Evolutionary conservation across 2,888 invertebrate species (phyloP).

Genomic region (Euzetes globulus): DNA sequence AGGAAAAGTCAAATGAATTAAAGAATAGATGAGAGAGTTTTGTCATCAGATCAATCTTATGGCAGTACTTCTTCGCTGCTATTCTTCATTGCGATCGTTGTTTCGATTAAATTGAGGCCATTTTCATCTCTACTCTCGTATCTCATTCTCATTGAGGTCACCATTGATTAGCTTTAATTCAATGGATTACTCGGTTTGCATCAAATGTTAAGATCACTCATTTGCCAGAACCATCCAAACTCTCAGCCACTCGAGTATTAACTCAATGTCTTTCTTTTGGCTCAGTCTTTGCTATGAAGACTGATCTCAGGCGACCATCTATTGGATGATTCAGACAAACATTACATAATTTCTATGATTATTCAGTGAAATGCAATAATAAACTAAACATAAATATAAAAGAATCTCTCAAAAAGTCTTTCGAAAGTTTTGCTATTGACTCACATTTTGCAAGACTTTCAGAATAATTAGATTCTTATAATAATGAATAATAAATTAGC

Average conservation of each 20-base stretch:
- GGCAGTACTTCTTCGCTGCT: background rate
- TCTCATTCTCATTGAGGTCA: background rate
- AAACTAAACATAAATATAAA: too few species aligned
- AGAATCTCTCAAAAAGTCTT: too few species aligned
- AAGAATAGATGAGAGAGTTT: background rate
- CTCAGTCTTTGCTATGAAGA: background rate
- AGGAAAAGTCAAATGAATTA: too few species aligned
- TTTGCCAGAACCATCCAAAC: background rate
- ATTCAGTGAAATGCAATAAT: too few species aligned
- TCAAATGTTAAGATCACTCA: constrained; percentile 4
- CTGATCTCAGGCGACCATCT: background rate
- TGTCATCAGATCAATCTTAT: background rate
- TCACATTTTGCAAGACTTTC: too few species aligned
- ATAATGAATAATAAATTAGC: too few species aligned
- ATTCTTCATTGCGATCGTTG: background rate
- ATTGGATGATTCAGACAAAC: background rate
- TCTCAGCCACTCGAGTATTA: background rate
- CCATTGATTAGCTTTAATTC: constrained; percentile 4
- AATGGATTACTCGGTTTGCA: constrained; percentile 4
- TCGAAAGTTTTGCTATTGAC: too few species aligned
- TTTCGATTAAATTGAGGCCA: background rate
- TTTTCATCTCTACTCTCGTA: background rate
- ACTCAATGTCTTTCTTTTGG: background rate
- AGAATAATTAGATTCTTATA: too few species aligned
- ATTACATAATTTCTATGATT: too few species aligned